Conservation (phyloP, 2,797 vertebrate genomes). For the Sphenodon punctatus region DNA sequence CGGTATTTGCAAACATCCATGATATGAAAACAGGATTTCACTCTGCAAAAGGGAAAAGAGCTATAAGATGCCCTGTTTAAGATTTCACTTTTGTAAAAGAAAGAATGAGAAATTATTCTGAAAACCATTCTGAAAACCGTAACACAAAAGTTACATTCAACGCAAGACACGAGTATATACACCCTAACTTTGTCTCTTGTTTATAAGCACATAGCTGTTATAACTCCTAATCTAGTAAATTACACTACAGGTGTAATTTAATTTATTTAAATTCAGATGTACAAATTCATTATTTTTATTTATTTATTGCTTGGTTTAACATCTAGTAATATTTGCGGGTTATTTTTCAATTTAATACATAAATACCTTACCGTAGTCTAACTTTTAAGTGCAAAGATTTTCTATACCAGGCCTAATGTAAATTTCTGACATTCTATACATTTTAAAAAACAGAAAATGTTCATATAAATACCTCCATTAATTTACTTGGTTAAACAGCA, state of each 20-base stretch:
- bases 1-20: conserved; percentile 95
- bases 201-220: too few species aligned
- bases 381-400: neutral
- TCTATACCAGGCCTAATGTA: neutral
- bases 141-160: neutral
- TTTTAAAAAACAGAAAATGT: neutral
- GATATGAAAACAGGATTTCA: conserved; percentile 98
- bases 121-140: too few species aligned
- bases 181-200: too few species aligned
- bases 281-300: too few species aligned
- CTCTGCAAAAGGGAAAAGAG: conserved; percentile 75
- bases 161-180: neutral
- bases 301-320: too few species aligned
- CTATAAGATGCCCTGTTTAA: neutral
- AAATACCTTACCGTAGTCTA: too few species aligned
- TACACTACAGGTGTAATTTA: too few species aligned
- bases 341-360: too few species aligned
- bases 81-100: neutral
- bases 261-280: too few species aligned
- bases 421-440: neutral
- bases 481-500: neutral
- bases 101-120: neutral
- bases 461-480: rapidly evolving
- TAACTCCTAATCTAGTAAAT: too few species aligned
- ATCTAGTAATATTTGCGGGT: too few species aligned